These are phyloP conservation scores for Batillaria attramentaria DNA, from an alignment of 1,140 invertebrate genomes.

Conservation along the genomic window DNA sequence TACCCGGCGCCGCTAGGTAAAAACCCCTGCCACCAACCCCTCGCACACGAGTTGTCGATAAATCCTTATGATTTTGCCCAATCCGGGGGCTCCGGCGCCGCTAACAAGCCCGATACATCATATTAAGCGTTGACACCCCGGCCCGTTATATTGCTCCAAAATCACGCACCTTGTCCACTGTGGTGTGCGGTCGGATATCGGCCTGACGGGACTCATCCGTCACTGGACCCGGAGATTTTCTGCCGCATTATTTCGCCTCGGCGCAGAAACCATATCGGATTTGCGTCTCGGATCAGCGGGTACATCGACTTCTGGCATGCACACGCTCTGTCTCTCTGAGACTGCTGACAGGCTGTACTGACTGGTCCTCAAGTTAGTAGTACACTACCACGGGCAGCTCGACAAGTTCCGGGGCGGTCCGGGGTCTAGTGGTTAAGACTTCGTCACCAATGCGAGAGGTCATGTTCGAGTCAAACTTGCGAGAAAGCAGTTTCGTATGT, in stretches of 20 bases:
- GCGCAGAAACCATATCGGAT: conserved; percentile 27
- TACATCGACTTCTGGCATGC: conserved; percentile 11
- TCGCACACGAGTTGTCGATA: conserved; percentile 31
- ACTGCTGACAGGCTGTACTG: no score
- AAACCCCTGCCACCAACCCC: conserved; percentile 9
- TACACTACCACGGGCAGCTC: no score
- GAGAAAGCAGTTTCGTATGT: no score
- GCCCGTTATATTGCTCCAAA: conserved; percentile 2
- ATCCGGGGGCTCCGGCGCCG: conserved; percentile 4
- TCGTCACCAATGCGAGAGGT: no score
- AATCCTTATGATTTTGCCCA: conserved; percentile 33
- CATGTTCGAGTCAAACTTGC: no score
- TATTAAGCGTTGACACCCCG: conserved; percentile 29
- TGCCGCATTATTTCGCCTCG: conserved; percentile 14
- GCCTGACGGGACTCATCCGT: conserved; percentile 21
- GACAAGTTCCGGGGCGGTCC: no score
- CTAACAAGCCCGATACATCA: conserved; percentile 20
- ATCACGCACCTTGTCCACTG: conserved; percentile 18
- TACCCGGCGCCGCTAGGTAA: conserved; percentile 26
- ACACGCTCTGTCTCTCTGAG: conserved; percentile 13
- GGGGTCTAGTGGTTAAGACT: no score
- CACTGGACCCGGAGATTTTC: conserved; percentile 20
- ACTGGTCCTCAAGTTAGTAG: no score
- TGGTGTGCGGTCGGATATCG: conserved; percentile 22
- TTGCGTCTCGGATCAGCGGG: background rate